phyloP scores from a whole-genome alignment of 2,888 invertebrate species.

The Eucera pruinosa region DNA sequence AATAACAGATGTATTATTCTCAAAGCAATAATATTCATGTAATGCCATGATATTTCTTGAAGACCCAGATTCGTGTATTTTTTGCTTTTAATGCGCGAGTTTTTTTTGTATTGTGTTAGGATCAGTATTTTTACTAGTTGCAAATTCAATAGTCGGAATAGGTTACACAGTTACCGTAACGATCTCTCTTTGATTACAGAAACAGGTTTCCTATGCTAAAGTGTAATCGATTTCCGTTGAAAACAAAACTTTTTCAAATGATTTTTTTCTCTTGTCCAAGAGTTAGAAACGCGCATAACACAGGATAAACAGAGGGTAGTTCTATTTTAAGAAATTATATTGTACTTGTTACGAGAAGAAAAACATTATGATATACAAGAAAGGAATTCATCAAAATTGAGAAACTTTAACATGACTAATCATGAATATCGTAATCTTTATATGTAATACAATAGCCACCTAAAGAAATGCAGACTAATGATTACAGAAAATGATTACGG shows the following conservation, averaged over 20 bases:
- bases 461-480: constrained; percentile 29
- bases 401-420: neutral
- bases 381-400: neutral
- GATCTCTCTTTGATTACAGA: constrained; percentile 3
- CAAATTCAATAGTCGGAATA: neutral
- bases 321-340: no score
- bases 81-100: neutral
- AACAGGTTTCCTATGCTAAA: neutral
- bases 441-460: neutral
- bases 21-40: neutral
- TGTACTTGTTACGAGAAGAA: no score
- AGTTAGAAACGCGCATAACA: no score
- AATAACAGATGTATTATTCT: neutral
- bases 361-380: neutral
- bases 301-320: no score
- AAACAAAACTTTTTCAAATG: no score
- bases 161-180: neutral
- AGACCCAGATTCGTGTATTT: no score
- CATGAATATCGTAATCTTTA: neutral
- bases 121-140: neutral
- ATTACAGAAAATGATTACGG: no score
- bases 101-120: neutral
- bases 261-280: no score
- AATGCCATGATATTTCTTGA: neutral
- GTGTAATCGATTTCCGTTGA: neutral